Percentiles rank a stretch among this genome's conserved stretches.
Conservation (phyloP, 2,888 invertebrate genomes). For the Scaptomyza polygonia region DNA sequence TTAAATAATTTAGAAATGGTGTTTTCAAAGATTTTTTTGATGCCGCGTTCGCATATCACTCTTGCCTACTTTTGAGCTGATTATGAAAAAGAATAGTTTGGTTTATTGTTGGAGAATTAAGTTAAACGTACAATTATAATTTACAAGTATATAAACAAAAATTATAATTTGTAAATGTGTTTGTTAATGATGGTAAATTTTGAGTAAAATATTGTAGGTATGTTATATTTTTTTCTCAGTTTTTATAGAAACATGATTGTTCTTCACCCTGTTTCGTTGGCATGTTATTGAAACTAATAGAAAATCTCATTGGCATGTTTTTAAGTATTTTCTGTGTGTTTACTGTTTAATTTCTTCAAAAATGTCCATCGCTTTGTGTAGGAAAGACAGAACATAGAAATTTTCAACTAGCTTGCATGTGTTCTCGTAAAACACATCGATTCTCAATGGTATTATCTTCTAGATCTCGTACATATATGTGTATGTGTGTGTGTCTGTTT, state of each 20-base stretch:
- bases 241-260: constrained; percentile 17
- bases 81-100: not conserved
- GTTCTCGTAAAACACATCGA: constrained; percentile 43
- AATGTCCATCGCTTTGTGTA: constrained; percentile 19
- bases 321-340: constrained; percentile 7
- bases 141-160: constrained; percentile 2
- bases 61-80: constrained; percentile 35
- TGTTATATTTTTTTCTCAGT: constrained; percentile 9
- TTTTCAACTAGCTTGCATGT: constrained; percentile 49
- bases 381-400: constrained; percentile 23
- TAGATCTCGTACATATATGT: constrained; percentile 8
- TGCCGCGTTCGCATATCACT: not conserved
- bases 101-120: not conserved
- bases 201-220: not conserved
- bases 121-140: not conserved
- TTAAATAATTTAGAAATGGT: too few species aligned
- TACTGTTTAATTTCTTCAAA: constrained; percentile 1
- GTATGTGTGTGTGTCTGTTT: not conserved
- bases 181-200: constrained; percentile 3
- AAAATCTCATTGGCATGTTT: constrained; percentile 59
- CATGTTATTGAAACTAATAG: constrained; percentile 38
- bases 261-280: constrained; percentile 49
- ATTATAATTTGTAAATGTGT: constrained; percentile 2
- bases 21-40: too few species aligned
- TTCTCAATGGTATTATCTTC: constrained; percentile 4